phyloP scores from a whole-genome alignment of 53 echinoderm and acorn worm genomes.

The Paracentrotus lividus region DNA sequence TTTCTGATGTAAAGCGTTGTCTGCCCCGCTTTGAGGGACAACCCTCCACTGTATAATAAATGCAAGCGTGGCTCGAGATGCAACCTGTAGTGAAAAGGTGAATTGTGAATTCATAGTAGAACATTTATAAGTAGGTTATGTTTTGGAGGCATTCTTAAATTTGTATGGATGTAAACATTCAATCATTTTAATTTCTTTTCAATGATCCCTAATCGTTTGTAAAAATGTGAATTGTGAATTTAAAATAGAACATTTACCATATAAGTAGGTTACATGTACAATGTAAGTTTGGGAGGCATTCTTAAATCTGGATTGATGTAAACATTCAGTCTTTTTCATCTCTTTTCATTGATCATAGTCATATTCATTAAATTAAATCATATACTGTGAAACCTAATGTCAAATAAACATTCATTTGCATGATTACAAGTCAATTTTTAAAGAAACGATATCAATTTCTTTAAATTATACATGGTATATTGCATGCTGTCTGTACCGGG shows the following conservation, averaged over 20 bases:
- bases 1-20: slow-evolving; percentile 63
- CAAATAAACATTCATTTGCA: not conserved
- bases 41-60: slow-evolving; percentile 32
- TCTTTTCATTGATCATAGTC: too few species aligned
- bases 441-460: not conserved
- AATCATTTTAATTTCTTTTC: too few species aligned
- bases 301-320: too few species aligned
- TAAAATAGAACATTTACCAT: too few species aligned
- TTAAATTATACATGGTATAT: not conserved
- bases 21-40: slow-evolving; percentile 50
- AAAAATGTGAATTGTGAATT: too few species aligned
- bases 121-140: not conserved
- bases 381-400: too few species aligned
- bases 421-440: not conserved
- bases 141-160: not conserved
- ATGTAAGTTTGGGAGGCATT: too few species aligned
- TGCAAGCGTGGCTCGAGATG: not conserved
- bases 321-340: too few species aligned
- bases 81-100: slow-evolving; percentile 40
- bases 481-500: not conserved
- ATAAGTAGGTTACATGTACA: too few species aligned
- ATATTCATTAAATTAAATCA: too few species aligned
- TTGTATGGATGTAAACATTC: slow-evolving; percentile 5
- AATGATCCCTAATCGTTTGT: too few species aligned
- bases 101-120: slow-evolving; percentile 33